These are phyloP conservation scores for Panagrolaimus sp. DNA, from an alignment of 1,140 invertebrate genomes.

Conservation along the genomic window DNA sequence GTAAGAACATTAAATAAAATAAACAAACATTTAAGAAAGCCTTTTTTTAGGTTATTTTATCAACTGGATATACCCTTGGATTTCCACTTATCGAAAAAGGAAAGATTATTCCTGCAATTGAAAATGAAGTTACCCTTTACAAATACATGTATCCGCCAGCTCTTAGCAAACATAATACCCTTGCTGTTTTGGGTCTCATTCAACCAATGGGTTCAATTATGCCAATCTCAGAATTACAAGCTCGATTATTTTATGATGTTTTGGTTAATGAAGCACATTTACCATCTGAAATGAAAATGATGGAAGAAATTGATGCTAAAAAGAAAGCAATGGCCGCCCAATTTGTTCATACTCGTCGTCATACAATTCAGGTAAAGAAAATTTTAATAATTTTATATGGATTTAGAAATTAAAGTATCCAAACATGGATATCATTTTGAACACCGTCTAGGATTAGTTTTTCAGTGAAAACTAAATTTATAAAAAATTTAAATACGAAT, in stretches of 20 bases:
- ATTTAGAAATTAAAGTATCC: constrained; percentile 19
- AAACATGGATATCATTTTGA: not conserved
- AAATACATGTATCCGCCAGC: constrained; percentile 62
- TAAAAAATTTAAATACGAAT: not conserved
- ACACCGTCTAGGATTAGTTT: not conserved
- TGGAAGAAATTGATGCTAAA: constrained; percentile 29
- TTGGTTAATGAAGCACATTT: constrained; percentile 31
- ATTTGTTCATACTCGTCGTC: constrained; percentile 27
- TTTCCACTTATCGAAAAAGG: constrained; percentile 40
- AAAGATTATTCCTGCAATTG: constrained; percentile 38
- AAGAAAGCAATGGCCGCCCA: constrained; percentile 14
- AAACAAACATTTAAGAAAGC: constrained; percentile 3
- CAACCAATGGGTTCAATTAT: constrained; percentile 64
- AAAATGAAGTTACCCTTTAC: constrained; percentile 62
- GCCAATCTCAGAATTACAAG: constrained; percentile 65
- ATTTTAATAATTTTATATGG: constrained; percentile 14
- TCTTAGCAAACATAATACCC: constrained; percentile 58
- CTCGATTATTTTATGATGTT: constrained; percentile 60
- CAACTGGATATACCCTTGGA: constrained; percentile 42
- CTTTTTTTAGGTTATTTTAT: constrained; percentile 55
- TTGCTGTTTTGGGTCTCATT: constrained; percentile 64
- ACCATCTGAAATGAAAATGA: constrained; percentile 38
- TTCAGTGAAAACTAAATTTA: not conserved
- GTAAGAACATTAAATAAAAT: constrained; percentile 18
- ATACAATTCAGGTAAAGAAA: constrained; percentile 32